phyloP scores from a whole-genome alignment of 2,113 vertebrate genomes.

The Gasterosteus nipponicus region DNA sequence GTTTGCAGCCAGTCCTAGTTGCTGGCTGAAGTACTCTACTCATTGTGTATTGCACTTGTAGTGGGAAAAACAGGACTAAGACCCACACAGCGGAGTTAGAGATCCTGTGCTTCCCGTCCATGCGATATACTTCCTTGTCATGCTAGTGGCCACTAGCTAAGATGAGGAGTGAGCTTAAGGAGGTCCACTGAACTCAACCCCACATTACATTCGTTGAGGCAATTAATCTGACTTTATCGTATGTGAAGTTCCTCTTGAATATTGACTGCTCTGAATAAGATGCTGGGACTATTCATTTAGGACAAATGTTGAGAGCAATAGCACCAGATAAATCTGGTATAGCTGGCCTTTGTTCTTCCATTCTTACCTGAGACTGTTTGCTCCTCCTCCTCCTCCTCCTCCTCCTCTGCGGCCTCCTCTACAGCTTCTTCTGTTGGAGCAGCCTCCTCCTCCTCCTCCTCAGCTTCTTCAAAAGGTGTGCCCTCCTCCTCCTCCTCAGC shows the following conservation, averaged over 20 bases:
- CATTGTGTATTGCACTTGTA: background rate
- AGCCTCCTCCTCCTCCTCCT: constrained; percentile 11
- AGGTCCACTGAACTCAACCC: background rate
- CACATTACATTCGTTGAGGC: background rate
- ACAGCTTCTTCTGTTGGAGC: background rate
- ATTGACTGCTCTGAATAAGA: background rate
- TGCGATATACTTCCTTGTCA: background rate
- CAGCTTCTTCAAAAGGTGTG: background rate
- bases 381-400: constrained; percentile 10
- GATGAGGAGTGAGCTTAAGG: too few relatives aligned
- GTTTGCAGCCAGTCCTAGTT: background rate
- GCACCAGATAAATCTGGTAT: too few relatives aligned
- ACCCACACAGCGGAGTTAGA: background rate
- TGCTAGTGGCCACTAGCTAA: background rate
- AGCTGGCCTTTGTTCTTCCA: background rate
- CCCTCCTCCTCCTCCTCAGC: constrained; percentile 22
- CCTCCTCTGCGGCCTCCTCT: background rate
- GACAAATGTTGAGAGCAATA: too few relatives aligned
- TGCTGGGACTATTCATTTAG: background rate
- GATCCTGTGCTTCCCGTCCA: background rate
- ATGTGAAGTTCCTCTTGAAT: background rate
- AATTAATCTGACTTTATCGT: background rate
- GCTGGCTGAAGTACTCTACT: background rate
- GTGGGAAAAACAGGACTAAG: background rate
- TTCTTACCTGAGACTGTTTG: constrained; percentile 43